Evolutionary conservation across 2,797 vertebrate species (phyloP), one percentile per base, ranked within the genome.

Genomic region (Gallinago stenura): DNA sequence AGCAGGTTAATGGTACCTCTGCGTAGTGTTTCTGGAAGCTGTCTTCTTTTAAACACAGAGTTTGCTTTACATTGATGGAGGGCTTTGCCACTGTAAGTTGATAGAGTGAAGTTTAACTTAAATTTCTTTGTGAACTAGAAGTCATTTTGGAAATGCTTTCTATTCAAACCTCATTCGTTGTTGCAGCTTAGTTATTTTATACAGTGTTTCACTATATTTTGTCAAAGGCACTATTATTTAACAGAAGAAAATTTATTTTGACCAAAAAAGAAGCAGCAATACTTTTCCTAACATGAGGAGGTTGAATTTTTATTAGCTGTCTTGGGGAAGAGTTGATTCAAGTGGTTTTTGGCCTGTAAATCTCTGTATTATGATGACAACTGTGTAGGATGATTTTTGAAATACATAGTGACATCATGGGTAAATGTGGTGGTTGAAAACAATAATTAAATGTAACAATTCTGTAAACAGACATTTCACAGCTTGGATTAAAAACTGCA

Each of bases 31-130:
- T 68, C 84, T 95, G 84, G 89, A 96, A 93, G 86, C 96, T 96
- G 78, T 95, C 92, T 96, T 97, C 95, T 95, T 97, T 97, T 93
- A 96, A 97, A 97, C 93, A 10, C 84, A 82, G 91, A 93, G 75
- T 96, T 97, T 97, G 89, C 96, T 75, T 53, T 92, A 64, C n/a
- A 12, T 19, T 96, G 97, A 97, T 97, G 85, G 93, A 97, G 37
- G 66, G 69, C 86, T 95, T 96, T 96, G 92, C 87, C 89, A 68
- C 89, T 87, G 43, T 61, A 83, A 96, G 76, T 87, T 97, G 97
- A 97, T 96, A 65, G 94, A 97, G 70, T 96, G 89, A 96, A 75
- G 70, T 97, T 98, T 95, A 97, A 95, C 83, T 95, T 96, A 78
- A 94, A 92, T 95, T 95, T 97, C 87, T 95, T 92, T 86, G 90